phyloP scores from a whole-genome alignment of 1,140 invertebrate species.

The Pygmarrhopalites habei region DNA sequence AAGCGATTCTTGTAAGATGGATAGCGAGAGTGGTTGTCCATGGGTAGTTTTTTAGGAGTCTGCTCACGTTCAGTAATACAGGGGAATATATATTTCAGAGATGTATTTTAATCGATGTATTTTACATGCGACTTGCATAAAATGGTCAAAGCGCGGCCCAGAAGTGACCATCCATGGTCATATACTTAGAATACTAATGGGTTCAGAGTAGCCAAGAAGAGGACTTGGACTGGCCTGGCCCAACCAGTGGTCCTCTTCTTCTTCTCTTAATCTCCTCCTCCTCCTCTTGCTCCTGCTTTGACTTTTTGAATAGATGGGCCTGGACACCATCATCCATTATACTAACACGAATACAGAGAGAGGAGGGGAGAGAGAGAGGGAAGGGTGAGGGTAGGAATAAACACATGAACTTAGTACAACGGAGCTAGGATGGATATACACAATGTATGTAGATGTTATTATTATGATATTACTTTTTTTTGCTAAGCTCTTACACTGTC shows the following conservation, averaged over 20 bases:
- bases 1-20: slow-evolving; percentile 27
- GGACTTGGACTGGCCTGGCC: no score
- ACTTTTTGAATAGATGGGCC: not conserved
- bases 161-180: slow-evolving; percentile 37
- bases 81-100: slow-evolving; percentile 36
- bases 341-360: not conserved
- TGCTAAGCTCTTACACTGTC: no score
- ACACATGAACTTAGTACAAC: no score
- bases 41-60: slow-evolving; percentile 20
- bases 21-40: slow-evolving; percentile 9
- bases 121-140: slow-evolving; percentile 41
- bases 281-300: not conserved
- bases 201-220: not conserved
- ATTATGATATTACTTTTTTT: no score
- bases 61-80: slow-evolving; percentile 31
- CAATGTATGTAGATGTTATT: no score
- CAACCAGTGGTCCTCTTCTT: no score
- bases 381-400: not conserved
- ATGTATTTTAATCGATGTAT: slow-evolving; percentile 41
- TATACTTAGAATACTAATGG: slow-evolving; percentile 38
- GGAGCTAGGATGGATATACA: no score
- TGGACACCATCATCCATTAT: not conserved
- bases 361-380: not conserved
- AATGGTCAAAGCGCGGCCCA: slow-evolving; percentile 38
- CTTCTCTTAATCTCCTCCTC: not conserved